Conservation (phyloP, 2,888 invertebrate species). For the Psylliodes chrysocephalus region DNA sequence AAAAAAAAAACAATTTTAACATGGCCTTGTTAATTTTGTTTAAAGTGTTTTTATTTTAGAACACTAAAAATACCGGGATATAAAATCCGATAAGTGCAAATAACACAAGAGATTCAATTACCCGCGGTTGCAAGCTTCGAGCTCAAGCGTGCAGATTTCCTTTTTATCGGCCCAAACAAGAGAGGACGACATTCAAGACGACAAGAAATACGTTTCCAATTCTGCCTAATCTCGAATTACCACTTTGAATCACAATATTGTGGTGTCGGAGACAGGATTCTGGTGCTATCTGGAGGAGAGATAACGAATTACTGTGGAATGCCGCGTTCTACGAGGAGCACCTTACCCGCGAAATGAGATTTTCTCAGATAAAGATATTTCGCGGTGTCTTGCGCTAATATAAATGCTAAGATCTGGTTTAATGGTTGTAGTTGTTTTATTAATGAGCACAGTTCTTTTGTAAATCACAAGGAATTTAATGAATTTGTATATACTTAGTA, state of each 20-base stretch:
- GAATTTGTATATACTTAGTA: neutral
- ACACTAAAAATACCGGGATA: no score
- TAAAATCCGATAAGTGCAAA: neutral
- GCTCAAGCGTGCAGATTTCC: conserved; percentile 11
- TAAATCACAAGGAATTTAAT: neutral
- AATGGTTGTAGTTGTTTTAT: conserved; percentile 24
- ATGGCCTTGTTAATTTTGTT: no score
- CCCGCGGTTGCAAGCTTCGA: conserved; percentile 2
- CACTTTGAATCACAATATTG: conserved; percentile 42
- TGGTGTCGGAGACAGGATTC: conserved; percentile 37
- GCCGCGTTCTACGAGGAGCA: conserved; percentile 39
- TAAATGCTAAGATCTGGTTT: conserved; percentile 53
- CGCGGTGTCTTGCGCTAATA: conserved; percentile 49
- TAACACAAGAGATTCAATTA: conserved; percentile 1
- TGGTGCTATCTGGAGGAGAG: conserved; percentile 41
- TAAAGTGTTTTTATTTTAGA: no score
- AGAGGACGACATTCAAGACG: conserved; percentile 34
- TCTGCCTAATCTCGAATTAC: conserved; percentile 43
- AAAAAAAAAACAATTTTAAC: no score
- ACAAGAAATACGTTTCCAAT: conserved; percentile 43
- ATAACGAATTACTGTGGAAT: conserved; percentile 46
- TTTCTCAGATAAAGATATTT: conserved; percentile 51
- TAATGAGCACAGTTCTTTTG: conserved; percentile 8
- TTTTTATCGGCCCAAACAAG: conserved; percentile 37
- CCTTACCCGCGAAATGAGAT: conserved; percentile 51